A percentile compares a stretch with the other conserved stretches of the same genome.
Evolutionary conservation across 2,797 vertebrate genomes (phyloP).

Genomic region (Myiothlypis coronata): DNA sequence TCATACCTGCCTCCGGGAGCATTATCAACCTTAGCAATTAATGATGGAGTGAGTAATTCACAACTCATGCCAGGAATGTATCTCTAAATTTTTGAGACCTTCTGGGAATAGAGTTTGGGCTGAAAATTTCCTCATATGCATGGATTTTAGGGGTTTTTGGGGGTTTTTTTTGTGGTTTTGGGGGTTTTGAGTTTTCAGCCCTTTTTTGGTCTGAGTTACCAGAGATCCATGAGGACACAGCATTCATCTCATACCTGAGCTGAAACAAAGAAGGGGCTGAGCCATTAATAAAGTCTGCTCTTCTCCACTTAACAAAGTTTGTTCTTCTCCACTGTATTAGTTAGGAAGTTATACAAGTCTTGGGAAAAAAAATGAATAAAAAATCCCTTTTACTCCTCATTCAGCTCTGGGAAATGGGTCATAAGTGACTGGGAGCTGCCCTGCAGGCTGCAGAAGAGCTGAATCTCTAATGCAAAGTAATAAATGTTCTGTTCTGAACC

Average conservation of each 20-base stretch:
- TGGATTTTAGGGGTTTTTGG: neutral
- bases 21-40: neutral
- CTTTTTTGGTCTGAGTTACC: neutral
- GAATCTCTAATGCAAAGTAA: neutral
- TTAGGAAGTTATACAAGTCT: neutral
- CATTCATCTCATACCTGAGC: neutral
- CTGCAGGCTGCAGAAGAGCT: neutral
- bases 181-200: neutral
- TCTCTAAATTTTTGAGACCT: neutral
- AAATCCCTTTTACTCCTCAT: neutral
- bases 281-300: neutral
- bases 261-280: neutral
- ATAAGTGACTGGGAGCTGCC: neutral
- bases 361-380: neutral
- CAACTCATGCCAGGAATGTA: neutral
- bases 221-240: neutral
- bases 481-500: neutral
- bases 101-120: neutral
- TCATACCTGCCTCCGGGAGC: neutral
- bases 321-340: neutral
- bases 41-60: neutral
- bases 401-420: neutral
- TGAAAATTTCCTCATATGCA: neutral
- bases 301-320: neutral
- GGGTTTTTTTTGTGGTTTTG: neutral